A percentile compares a stretch with the other conserved stretches of the same genome.
phyloP scores from a whole-genome alignment of 1,140 invertebrate genomes.

The Hylyphantes graminicola region DNA sequence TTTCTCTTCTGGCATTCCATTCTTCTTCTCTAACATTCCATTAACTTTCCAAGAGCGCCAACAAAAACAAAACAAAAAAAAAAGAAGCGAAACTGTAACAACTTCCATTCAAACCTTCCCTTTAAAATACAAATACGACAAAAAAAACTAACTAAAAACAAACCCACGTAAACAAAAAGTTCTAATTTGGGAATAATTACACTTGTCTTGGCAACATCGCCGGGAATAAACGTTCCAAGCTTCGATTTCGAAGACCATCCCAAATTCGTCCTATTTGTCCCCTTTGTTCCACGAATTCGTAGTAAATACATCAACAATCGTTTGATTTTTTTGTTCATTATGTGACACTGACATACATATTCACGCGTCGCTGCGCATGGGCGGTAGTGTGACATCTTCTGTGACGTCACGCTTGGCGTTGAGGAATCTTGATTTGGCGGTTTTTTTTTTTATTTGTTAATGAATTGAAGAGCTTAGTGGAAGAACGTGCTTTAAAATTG shows the following conservation, averaged over 20 bases:
- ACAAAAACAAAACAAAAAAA: too few species aligned
- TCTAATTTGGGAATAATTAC: background rate
- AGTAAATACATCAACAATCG: conserved; percentile 24
- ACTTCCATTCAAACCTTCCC: too few species aligned
- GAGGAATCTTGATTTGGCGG: background rate
- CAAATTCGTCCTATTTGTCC: conserved; percentile 41
- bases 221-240: conserved; percentile 8
- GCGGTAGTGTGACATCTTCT: conserved; percentile 30
- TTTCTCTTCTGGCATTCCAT: too few species aligned
- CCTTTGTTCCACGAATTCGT: background rate
- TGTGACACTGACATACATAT: conserved; percentile 55
- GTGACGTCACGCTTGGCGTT: conserved; percentile 25
- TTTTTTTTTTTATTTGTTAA: background rate
- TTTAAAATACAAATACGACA: too few species aligned
- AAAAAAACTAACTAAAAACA: too few species aligned
- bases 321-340: conserved; percentile 23
- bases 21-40: too few species aligned
- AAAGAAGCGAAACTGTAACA: too few species aligned
- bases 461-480: background rate
- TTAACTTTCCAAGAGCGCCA: too few species aligned
- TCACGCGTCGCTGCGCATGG: conserved; percentile 34
- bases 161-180: background rate
- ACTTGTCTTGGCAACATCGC: too few species aligned
- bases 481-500: background rate
- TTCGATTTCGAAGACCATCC: conserved; percentile 27